phyloP scores from a whole-genome alignment of 2,888 invertebrate genomes.

The Trachelus tabidus region DNA sequence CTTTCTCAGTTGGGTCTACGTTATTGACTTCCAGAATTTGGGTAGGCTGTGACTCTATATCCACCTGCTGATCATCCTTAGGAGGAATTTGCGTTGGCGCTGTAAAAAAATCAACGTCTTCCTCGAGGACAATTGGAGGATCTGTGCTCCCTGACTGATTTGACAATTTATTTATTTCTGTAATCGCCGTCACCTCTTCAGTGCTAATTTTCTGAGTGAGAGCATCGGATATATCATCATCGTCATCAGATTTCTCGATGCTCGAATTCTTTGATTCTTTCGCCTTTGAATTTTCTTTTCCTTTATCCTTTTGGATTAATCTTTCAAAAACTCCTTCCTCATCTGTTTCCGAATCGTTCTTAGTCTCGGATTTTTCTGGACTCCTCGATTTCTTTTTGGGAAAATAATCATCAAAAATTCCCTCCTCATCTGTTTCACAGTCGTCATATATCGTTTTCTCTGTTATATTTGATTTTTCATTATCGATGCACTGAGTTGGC shows the following conservation, averaged over 20 bases:
- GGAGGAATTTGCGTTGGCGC: constrained; percentile 16
- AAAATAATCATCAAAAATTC: background rate
- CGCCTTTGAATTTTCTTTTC: constrained; percentile 11
- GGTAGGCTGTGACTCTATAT: background rate
- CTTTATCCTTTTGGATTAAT: background rate
- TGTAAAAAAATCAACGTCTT: constrained; percentile 21
- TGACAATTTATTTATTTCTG: background rate
- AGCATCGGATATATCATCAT: constrained; percentile 11
- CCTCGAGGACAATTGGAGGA: background rate
- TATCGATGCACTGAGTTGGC: constrained; percentile 14
- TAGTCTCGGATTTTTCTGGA: background rate
- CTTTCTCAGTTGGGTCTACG: background rate
- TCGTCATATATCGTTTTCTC: background rate
- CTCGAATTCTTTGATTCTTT: background rate
- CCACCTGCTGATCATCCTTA: background rate
- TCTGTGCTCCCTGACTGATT: background rate
- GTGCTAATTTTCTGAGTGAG: constrained; percentile 9
- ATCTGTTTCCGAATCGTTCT: constrained; percentile 24
- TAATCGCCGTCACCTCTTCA: background rate
- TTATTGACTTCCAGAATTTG: constrained; percentile 1
- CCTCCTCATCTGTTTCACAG: background rate
- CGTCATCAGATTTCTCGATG: background rate
- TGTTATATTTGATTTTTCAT: background rate
- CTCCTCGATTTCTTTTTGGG: background rate
- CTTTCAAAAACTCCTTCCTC: constrained; percentile 24